Percentiles rank a stretch among this genome's conserved stretches.
Evolutionary conservation across 2,797 vertebrate species (phyloP).

Genomic region (Arctocebus calabarensis): DNA sequence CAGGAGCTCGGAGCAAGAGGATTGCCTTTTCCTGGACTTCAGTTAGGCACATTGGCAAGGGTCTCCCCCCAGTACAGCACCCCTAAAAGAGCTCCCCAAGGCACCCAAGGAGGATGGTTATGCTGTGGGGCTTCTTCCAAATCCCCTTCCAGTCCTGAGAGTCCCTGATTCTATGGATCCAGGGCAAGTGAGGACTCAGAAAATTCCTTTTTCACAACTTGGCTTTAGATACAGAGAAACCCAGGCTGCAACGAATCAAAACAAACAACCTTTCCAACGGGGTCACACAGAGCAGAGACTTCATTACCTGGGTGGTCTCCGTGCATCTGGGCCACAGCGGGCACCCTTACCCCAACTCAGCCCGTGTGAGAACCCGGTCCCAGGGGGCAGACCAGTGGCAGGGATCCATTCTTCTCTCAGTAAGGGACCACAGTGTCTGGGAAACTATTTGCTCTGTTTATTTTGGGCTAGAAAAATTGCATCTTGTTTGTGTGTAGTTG

Average conservation of each 20-base stretch:
- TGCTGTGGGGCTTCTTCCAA: not conserved
- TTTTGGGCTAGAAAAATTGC: slow-evolving; percentile 59
- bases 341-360: not conserved
- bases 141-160: not conserved
- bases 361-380: slow-evolving; percentile 35
- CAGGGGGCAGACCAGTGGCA: rapidly evolving
- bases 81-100: not conserved
- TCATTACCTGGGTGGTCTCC: rapidly evolving
- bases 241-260: not conserved
- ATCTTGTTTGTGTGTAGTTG: slow-evolving; percentile 65
- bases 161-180: not conserved
- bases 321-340: not conserved
- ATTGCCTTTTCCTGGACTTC: rapidly evolving
- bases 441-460: slow-evolving; percentile 80
- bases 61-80: not conserved
- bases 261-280: rapidly evolving
- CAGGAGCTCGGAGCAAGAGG: rapidly evolving
- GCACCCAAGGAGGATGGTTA: rapidly evolving
- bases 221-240: not conserved
- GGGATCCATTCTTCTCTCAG: not conserved
- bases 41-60: rapidly evolving
- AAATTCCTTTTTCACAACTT: not conserved
- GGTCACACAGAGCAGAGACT: rapidly evolving
- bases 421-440: slow-evolving; percentile 17
- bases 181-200: not conserved